phyloP scores from a whole-genome alignment of 2,888 invertebrate genomes.

The Ectemnius continuus region DNA sequence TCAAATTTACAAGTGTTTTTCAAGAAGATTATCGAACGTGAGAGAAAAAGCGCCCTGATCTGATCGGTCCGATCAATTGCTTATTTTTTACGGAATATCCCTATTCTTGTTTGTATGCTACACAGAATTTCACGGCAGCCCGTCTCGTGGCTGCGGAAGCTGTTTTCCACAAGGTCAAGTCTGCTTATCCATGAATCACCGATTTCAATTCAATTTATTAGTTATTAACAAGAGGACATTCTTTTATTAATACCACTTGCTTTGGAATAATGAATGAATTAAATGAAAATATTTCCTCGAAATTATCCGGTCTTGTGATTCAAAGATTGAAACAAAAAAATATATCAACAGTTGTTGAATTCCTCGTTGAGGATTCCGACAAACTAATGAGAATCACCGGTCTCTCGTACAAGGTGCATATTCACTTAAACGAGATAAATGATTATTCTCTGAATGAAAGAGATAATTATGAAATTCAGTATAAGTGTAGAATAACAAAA shows the following conservation, averaged over 20 bases:
- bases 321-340: constrained; percentile 79
- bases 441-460: neutral
- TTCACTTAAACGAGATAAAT: constrained; percentile 53
- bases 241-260: no score
- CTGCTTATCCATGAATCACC: no score
- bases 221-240: no score
- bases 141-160: no score
- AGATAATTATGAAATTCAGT: neutral
- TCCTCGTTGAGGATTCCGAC: constrained; percentile 81
- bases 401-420: constrained; percentile 79
- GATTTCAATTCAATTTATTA: no score
- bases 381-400: constrained; percentile 79
- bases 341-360: constrained; percentile 81
- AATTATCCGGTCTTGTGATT: constrained; percentile 78
- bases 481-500: constrained; percentile 10
- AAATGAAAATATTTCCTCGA: constrained; percentile 60
- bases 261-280: constrained; percentile 35
- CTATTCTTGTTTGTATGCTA: neutral
- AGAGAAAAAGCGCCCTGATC: no score
- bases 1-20: constrained; percentile 22
- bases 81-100: neutral
- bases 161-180: no score
- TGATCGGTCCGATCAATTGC: no score
- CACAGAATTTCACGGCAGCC: no score
- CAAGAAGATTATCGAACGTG: neutral